phyloP scores from a whole-genome alignment of 2,113 vertebrate genomes.

The Hyperoodon ampullatus region DNA sequence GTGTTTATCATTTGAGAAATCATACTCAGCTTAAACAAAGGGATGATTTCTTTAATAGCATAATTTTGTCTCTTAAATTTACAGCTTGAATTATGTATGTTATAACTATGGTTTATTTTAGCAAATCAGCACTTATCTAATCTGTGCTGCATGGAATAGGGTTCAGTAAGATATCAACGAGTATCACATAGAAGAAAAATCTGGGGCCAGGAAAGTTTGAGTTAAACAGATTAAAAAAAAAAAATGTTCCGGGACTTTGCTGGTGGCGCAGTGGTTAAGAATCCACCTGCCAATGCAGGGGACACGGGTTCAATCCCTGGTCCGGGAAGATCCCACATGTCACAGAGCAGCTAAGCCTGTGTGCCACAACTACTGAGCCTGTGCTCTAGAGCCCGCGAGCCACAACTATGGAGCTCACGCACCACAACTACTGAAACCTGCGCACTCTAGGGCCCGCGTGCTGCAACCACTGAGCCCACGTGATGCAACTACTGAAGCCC shows the following conservation, averaged over 20 bases:
- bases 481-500: too few species aligned
- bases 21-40: conserved; percentile 50
- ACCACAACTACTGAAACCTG: too few species aligned
- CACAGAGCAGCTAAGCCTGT: too few species aligned
- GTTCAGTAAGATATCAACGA: background rate
- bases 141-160: background rate
- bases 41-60: conserved; percentile 31
- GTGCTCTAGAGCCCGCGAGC: too few species aligned
- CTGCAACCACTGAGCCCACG: too few species aligned
- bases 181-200: background rate
- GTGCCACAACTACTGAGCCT: too few species aligned
- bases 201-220: background rate
- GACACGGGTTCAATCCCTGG: too few species aligned
- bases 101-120: background rate
- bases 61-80: conserved; percentile 43
- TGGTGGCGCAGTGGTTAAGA: too few species aligned
- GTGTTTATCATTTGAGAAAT: conserved; percentile 55
- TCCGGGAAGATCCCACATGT: too few species aligned
- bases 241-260: background rate
- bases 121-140: conserved; percentile 4
- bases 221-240: conserved; percentile 12
- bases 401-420: too few species aligned
- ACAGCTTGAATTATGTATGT: conserved; percentile 44
- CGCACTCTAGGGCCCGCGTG: too few species aligned
- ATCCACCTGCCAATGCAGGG: too few species aligned